These are phyloP conservation scores for Oscheius sp. DNA, from an alignment of 2,888 invertebrate species.

Conservation along the genomic window DNA sequence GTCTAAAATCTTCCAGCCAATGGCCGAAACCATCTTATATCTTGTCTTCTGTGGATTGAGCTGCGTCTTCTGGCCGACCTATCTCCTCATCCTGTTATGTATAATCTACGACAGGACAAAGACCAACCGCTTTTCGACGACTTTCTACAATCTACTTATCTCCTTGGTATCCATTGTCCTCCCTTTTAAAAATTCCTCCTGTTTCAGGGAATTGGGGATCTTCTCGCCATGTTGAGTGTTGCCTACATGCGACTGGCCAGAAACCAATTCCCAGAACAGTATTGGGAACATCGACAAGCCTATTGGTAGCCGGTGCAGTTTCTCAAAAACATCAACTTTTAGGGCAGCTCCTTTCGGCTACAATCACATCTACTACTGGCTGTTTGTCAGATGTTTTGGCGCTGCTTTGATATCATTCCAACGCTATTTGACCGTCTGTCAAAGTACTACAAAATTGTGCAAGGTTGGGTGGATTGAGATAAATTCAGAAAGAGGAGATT, in stretches of 20 bases:
- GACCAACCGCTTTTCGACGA: constrained; percentile 6
- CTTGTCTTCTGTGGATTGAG: constrained; percentile 17
- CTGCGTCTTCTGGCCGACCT: constrained; percentile 20
- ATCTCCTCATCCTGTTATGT: constrained; percentile 6
- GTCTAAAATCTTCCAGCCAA: background rate
- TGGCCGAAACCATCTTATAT: constrained; percentile 11
- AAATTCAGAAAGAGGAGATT: background rate
- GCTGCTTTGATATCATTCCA: constrained; percentile 28
- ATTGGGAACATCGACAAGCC: constrained; percentile 1
- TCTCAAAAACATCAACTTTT: background rate
- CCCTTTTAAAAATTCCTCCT: background rate
- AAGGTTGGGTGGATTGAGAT: background rate
- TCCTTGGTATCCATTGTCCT: constrained; percentile 1
- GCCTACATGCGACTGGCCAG: background rate
- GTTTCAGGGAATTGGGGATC: constrained; percentile 10
- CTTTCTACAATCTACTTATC: constrained; percentile 25
- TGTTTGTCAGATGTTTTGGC: constrained; percentile 21
- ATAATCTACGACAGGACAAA: constrained; percentile 14
- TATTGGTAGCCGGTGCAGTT: background rate
- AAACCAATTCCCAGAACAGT: constrained; percentile 1
- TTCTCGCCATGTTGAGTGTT: constrained; percentile 22
- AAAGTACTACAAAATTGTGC: constrained; percentile 10
- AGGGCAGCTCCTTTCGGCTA: constrained; percentile 22
- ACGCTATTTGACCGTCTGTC: constrained; percentile 24
- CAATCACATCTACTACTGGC: constrained; percentile 23